Evolutionary conservation across 2,888 invertebrate species (phyloP).

Genomic region (Pecten maximus): DNA sequence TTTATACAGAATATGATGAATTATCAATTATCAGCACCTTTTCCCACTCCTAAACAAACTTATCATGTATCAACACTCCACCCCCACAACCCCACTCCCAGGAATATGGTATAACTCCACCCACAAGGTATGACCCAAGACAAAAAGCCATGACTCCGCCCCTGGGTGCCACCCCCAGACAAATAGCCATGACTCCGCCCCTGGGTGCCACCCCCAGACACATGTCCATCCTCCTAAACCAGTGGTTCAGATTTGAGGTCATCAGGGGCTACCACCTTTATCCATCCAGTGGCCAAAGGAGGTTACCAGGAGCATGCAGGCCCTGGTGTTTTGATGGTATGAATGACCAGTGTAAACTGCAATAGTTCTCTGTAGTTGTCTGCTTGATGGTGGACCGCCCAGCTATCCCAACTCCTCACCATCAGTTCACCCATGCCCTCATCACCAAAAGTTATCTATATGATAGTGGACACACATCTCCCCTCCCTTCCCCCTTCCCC

Average conservation of each 20-base stretch:
- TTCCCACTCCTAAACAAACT: no score
- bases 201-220: no score
- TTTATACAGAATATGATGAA: not conserved
- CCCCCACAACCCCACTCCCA: not conserved
- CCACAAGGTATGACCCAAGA: not conserved
- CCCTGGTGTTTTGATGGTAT: not conserved
- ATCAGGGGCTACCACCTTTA: no score
- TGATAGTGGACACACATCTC: no score
- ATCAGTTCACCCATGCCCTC: not conserved
- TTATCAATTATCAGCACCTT: not conserved
- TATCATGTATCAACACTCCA: not conserved
- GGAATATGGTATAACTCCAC: not conserved
- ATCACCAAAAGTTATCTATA: no score
- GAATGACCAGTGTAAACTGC: not conserved
- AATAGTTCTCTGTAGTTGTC: not conserved
- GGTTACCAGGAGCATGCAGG: not conserved
- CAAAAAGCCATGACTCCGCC: no score
- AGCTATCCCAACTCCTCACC: not conserved
- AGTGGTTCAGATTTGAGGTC: not conserved
- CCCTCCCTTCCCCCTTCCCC: no score
- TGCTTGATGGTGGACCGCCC: not conserved
- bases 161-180: not conserved
- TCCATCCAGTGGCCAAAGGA: not conserved
- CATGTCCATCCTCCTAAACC: not conserved
- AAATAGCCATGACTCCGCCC: not conserved